Conservation (phyloP, 2,797 vertebrate genomes). For the Pangasius larnaudii region DNA sequence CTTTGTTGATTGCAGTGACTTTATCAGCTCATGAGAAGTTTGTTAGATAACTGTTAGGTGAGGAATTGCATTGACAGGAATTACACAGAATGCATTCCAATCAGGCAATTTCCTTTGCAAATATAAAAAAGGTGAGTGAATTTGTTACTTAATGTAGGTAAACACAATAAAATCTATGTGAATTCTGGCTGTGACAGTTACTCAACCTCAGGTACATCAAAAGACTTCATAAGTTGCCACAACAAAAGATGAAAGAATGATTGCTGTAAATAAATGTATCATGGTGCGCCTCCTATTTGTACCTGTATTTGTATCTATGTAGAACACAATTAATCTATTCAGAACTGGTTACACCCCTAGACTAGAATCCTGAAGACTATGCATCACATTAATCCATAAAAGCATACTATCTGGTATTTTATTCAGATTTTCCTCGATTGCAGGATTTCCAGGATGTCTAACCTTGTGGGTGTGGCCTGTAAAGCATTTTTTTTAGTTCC, state of each 20-base stretch:
- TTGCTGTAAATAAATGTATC: background rate
- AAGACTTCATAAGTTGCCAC: background rate
- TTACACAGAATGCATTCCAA: background rate
- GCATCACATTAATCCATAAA: background rate
- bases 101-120: background rate
- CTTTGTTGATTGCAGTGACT: conserved; percentile 1
- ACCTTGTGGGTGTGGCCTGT: background rate
- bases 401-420: background rate
- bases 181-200: background rate
- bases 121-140: background rate
- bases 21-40: conserved; percentile 6
- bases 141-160: background rate
- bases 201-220: background rate
- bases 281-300: background rate
- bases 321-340: background rate
- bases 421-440: no score
- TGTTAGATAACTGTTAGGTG: background rate
- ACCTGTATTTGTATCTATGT: background rate
- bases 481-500: background rate
- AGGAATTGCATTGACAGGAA: background rate
- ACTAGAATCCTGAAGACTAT: background rate
- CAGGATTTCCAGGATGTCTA: background rate
- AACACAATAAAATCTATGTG: background rate
- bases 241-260: background rate
- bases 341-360: background rate